phyloP scores from a whole-genome alignment of 2,113 vertebrate species.

The Pavo muticus region DNA sequence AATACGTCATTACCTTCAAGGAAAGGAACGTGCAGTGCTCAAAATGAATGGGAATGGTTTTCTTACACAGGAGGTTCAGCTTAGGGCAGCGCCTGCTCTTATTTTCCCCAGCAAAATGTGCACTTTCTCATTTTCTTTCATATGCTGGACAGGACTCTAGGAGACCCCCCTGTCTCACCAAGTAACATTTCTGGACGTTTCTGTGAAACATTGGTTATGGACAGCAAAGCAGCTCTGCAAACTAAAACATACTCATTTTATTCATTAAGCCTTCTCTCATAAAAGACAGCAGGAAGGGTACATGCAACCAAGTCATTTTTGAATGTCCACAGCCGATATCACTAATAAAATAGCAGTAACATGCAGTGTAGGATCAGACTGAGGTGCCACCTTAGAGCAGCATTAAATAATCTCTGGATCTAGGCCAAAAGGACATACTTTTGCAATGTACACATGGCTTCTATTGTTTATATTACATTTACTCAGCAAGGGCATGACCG shows the following conservation, averaged over 20 bases:
- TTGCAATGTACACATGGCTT: neutral
- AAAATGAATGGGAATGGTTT: slow-evolving; percentile 11
- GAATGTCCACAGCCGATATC: neutral
- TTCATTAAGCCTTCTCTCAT: rapidly evolving
- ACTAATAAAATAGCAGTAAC: neutral
- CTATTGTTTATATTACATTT: neutral
- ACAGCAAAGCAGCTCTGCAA: neutral
- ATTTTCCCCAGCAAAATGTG: neutral
- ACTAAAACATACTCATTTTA: rapidly evolving
- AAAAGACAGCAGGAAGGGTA: neutral
- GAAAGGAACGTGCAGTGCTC: slow-evolving; percentile 58
- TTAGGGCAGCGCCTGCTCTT: neutral
- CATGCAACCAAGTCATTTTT: neutral
- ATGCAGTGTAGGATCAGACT: neutral
- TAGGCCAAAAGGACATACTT: neutral
- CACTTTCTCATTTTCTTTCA: neutral
- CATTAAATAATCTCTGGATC: neutral
- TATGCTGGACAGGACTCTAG: neutral
- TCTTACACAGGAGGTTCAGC: neutral
- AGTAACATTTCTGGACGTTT: neutral
- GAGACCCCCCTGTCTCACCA: neutral
- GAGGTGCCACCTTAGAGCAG: neutral
- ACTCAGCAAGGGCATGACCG: neutral
- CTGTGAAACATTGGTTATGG: neutral
- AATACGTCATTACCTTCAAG: slow-evolving; percentile 2